A percentile compares a stretch with the other conserved stretches of the same genome.
phyloP scores from a whole-genome alignment of 2,113 vertebrate genomes.

The Emydocephalus ijimae region DNA sequence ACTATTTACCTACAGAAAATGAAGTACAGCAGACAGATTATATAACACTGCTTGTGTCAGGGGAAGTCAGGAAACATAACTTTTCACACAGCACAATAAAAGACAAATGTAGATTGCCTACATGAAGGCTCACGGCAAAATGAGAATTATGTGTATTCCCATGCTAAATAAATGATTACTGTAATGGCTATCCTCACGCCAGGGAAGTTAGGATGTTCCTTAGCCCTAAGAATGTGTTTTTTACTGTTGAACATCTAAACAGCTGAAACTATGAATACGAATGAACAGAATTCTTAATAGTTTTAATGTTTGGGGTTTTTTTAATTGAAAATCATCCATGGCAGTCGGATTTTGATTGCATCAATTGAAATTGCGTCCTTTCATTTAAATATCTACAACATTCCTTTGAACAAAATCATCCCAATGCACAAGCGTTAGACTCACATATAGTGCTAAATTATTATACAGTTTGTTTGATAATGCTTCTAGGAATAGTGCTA shows the following conservation, averaged over 20 bases:
- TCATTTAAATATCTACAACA: background rate
- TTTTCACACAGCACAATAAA: background rate
- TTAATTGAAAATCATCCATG: background rate
- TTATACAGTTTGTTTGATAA: background rate
- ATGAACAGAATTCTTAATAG: background rate
- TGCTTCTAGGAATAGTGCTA: background rate
- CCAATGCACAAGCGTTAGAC: background rate
- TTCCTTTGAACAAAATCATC: background rate
- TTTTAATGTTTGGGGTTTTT: background rate
- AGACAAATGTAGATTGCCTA: background rate
- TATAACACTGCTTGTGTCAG: background rate
- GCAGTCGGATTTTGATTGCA: background rate
- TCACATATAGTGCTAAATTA: background rate
- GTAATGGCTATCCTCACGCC: background rate
- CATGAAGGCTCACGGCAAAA: background rate
- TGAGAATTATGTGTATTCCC: background rate
- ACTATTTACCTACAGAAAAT: background rate
- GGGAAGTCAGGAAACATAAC: background rate
- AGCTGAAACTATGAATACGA: background rate
- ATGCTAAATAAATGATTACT: background rate
- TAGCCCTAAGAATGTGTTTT: background rate
- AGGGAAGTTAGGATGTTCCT: background rate
- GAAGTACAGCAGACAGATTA: background rate
- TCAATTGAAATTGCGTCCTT: background rate
- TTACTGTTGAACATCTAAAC: background rate